Evolutionary conservation across 2,113 vertebrate genomes (phyloP).

Genomic region (Pteruthius melanotis): DNA sequence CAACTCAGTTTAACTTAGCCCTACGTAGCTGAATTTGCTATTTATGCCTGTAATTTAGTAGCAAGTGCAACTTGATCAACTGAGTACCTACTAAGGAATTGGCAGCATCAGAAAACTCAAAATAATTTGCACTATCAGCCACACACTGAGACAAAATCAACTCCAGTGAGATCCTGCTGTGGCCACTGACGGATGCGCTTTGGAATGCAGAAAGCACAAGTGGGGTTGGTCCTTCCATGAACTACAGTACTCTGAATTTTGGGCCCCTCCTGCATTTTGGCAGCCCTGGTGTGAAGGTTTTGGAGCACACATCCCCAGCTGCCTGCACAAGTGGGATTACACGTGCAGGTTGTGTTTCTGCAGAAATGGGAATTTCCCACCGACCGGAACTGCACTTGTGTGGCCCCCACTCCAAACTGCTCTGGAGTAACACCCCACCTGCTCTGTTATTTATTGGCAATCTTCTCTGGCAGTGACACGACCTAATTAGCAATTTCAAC

Average conservation of each 20-base stretch:
- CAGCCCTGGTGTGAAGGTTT: background rate
- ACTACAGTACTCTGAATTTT: fast-evolving
- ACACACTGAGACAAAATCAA: constrained; percentile 27
- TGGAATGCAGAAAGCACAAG: background rate
- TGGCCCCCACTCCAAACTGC: background rate
- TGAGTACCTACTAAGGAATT: constrained; percentile 55
- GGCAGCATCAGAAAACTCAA: constrained; percentile 24
- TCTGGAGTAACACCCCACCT: background rate
- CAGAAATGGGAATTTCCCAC: background rate
- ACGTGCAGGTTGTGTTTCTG: background rate
- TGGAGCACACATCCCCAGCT: background rate
- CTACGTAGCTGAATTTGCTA: constrained; percentile 45
- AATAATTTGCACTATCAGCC: constrained; percentile 19
- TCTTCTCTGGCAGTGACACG: background rate
- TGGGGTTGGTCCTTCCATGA: fast-evolving
- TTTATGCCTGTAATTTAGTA: constrained; percentile 67
- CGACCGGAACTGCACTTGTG: fast-evolving
- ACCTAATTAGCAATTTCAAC: background rate
- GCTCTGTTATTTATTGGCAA: background rate
- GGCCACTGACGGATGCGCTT: background rate
- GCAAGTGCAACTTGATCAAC: constrained; percentile 31
- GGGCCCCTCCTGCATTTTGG: background rate
- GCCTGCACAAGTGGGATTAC: background rate
- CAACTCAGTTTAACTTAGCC: constrained; percentile 39
- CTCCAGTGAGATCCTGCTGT: background rate